Percentiles rank a stretch among this genome's conserved stretches.
phyloP scores from a whole-genome alignment of 2,113 vertebrate species.

The Falcunculus frontatus region DNA sequence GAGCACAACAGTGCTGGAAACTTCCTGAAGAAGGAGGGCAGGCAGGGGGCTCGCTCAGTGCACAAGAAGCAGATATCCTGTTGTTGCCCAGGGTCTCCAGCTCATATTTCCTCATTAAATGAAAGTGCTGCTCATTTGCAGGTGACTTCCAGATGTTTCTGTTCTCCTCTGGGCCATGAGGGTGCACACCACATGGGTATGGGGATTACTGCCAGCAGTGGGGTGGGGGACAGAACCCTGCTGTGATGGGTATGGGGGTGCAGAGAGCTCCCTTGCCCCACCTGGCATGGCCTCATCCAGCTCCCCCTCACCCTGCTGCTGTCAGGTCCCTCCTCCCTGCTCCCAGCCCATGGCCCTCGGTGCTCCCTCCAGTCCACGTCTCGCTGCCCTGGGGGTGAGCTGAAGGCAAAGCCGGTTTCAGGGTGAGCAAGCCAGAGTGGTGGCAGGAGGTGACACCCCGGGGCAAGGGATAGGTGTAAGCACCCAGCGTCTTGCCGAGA shows the following conservation, averaged over 20 bases:
- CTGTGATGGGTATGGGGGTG: not conserved
- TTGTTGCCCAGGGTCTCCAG: not conserved
- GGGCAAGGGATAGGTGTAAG: not conserved
- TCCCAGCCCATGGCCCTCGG: not conserved
- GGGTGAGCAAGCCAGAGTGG: not conserved
- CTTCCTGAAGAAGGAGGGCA: not conserved
- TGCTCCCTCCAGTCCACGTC: not conserved
- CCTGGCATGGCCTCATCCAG: not conserved
- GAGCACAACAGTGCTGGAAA: not conserved
- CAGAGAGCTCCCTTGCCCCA: not conserved
- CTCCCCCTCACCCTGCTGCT: not conserved
- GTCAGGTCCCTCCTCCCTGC: not conserved
- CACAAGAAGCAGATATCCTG: constrained; percentile 46
- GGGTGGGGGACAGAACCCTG: not conserved
- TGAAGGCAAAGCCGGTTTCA: not conserved
- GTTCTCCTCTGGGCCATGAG: not conserved
- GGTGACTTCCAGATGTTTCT: constrained; percentile 64
- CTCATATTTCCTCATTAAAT: constrained; percentile 65
- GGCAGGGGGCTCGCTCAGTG: not conserved
- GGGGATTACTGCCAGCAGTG: not conserved
- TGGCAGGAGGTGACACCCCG: not conserved
- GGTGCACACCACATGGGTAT: not conserved
- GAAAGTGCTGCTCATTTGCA: not conserved
- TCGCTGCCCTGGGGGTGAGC: not conserved
- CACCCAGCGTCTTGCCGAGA: not conserved